Percentiles rank a stretch among this genome's conserved stretches.
phyloP scores from a whole-genome alignment of 1,140 invertebrate species.

The Drosophila arawakana region DNA sequence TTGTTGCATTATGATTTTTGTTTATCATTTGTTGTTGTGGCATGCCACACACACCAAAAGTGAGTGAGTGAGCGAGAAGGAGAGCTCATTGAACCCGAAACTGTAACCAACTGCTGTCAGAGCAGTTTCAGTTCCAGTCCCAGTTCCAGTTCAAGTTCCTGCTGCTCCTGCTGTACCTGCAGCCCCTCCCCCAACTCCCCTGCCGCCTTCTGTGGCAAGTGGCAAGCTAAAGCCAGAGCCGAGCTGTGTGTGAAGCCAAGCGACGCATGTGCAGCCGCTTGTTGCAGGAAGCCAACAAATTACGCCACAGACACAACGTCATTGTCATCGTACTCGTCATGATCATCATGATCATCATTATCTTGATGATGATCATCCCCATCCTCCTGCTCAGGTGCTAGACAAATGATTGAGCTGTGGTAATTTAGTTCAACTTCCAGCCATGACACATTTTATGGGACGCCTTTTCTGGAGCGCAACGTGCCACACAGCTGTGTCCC shows the following conservation, averaged over 20 bases:
- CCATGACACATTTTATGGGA: constrained; percentile 74
- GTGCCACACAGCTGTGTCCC: constrained; percentile 3
- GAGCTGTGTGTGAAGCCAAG: constrained; percentile 56
- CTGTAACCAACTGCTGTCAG: constrained; percentile 44
- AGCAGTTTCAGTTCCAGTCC: background rate
- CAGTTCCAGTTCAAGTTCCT: background rate
- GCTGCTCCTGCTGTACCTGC: too few species aligned
- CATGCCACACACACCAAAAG: constrained; percentile 35
- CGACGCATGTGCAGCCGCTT: constrained; percentile 80
- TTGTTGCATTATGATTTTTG: constrained; percentile 51
- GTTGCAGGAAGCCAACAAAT: constrained; percentile 81
- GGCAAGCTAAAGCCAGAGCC: background rate
- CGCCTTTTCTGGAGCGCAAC: constrained; percentile 70
- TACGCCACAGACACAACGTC: constrained; percentile 45
- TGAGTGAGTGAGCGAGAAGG: background rate
- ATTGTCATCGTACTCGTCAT: constrained; percentile 1
- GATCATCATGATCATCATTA: background rate
- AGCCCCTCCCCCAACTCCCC: too few species aligned
- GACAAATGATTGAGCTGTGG: constrained; percentile 67
- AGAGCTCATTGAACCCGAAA: constrained; percentile 74
- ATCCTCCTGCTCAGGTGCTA: constrained; percentile 73
- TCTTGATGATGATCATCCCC: background rate
- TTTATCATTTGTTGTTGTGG: constrained; percentile 65
- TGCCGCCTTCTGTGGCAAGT: constrained; percentile 35
- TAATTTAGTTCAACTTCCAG: constrained; percentile 74